Conservation (phyloP, 2,113 vertebrate species). For the Salvator merianae region DNA sequence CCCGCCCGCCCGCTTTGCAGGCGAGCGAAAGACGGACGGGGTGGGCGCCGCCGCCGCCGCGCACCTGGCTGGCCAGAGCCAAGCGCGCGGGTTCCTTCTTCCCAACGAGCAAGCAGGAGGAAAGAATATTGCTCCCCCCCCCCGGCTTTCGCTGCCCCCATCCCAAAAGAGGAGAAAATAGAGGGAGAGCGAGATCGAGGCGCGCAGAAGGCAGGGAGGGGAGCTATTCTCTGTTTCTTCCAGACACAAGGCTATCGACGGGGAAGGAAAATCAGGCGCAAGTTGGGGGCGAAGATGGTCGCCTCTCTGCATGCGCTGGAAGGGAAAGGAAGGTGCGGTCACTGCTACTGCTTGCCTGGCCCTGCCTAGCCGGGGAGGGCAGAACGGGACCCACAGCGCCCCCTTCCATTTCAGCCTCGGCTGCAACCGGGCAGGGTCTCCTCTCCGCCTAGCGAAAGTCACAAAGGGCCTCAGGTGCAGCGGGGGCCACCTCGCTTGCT, state of each 20-base stretch:
- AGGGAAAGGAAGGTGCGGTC: conserved; percentile 28
- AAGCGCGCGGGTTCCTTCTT: neutral
- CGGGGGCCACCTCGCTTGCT: neutral
- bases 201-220: too few relatives aligned
- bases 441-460: neutral
- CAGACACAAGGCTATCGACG: neutral
- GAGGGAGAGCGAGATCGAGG: too few relatives aligned
- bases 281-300: conserved; percentile 2
- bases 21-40: neutral
- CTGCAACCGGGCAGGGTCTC: neutral
- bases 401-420: conserved; percentile 13
- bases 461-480: neutral
- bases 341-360: neutral
- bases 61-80: neutral
- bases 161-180: too few relatives aligned
- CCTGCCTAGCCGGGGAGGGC: neutral
- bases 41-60: too few relatives aligned
- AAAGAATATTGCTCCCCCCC: neutral
- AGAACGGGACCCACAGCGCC: conserved; percentile 20
- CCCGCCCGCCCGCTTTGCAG: neutral
- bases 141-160: too few relatives aligned
- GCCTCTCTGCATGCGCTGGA: conserved; percentile 2
- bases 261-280: neutral
- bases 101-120: neutral
- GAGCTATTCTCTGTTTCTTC: neutral